Conservation (phyloP, 2,888 invertebrate genomes). For the Phalera bucephala region DNA sequence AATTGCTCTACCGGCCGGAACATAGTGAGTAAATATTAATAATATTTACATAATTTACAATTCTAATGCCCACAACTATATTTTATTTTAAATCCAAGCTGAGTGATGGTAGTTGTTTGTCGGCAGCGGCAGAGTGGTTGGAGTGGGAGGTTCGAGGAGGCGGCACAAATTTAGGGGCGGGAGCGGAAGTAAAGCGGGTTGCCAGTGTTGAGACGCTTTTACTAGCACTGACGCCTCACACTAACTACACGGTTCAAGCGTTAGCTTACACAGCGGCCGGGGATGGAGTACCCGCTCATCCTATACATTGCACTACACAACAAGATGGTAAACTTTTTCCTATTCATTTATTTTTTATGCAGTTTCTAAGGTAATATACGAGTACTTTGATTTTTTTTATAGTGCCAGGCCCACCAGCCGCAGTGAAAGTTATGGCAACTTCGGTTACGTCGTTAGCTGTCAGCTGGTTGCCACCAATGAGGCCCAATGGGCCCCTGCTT, state of each 20-base stretch:
- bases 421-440: slow-evolving; percentile 92
- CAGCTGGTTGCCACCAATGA: slow-evolving; percentile 92
- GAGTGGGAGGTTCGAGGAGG: slow-evolving; percentile 75
- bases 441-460: slow-evolving; percentile 92
- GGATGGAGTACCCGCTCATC: slow-evolving; percentile 90
- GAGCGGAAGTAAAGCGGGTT: slow-evolving; percentile 90
- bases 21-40: slow-evolving; percentile 64
- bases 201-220: slow-evolving; percentile 90
- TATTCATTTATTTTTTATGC: background rate
- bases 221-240: slow-evolving; percentile 90
- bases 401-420: slow-evolving; percentile 93
- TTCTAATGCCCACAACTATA: slow-evolving; percentile 10
- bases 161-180: slow-evolving; percentile 47
- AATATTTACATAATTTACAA: slow-evolving; percentile 1
- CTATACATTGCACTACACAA: slow-evolving; percentile 91
- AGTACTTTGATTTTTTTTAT: too few relatives aligned
- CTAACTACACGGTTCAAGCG: slow-evolving; percentile 94
- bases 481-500: slow-evolving; percentile 91
- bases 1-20: slow-evolving; percentile 90
- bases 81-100: slow-evolving; percentile 54
- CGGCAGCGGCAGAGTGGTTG: slow-evolving; percentile 77
- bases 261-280: slow-evolving; percentile 93
- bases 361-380: background rate
- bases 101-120: slow-evolving; percentile 81
- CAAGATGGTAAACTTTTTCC: slow-evolving; percentile 87